Conservation (phyloP, 2,113 vertebrate genomes). For the Tenrec ecaudatus region DNA sequence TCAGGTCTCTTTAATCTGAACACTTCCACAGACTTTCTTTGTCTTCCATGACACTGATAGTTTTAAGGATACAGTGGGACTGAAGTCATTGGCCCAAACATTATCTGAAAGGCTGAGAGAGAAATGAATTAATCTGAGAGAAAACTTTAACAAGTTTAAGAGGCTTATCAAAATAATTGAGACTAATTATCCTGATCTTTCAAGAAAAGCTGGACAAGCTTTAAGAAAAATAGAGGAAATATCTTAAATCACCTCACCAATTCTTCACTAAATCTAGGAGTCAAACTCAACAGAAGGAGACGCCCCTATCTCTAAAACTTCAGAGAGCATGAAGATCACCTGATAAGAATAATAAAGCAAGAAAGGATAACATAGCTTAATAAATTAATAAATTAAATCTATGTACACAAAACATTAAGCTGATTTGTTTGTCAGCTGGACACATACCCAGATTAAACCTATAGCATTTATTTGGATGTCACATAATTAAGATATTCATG, state of each 20-base stretch:
- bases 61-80: background rate
- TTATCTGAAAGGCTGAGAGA: background rate
- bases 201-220: background rate
- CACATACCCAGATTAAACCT: background rate
- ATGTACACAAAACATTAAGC: background rate
- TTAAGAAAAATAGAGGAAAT: constrained; percentile 41
- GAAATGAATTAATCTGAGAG: background rate
- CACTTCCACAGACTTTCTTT: background rate
- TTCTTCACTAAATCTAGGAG: constrained; percentile 23
- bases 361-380: background rate
- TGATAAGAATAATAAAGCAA: background rate
- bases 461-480: constrained; percentile 13
- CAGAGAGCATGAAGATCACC: background rate
- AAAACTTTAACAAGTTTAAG: background rate
- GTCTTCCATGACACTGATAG: background rate
- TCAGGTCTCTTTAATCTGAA: background rate
- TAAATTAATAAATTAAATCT: constrained; percentile 1
- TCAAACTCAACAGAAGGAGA: background rate
- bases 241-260: background rate
- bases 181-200: constrained; percentile 21
- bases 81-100: background rate
- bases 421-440: constrained; percentile 45
- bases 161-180: background rate
- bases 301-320: background rate
- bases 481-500: constrained; percentile 53